Conservation (phyloP, 1,140 invertebrate species). For the Atta colombica region DNA sequence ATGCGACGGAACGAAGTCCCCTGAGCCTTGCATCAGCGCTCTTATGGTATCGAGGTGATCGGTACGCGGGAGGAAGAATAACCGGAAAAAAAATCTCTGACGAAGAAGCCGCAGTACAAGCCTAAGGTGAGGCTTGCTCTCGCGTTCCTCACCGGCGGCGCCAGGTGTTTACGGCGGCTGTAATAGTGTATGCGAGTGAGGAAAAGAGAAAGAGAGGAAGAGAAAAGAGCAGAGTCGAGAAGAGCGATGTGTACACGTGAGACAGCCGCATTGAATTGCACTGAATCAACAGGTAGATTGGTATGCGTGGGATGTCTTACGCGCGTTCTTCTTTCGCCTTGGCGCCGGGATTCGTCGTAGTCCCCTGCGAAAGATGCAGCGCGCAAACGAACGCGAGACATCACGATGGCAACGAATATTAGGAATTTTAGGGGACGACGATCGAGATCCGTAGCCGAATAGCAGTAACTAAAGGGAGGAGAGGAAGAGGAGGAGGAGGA, state of each 20-base stretch:
- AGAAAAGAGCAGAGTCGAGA: neutral
- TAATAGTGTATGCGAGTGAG: neutral
- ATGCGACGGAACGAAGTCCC: neutral
- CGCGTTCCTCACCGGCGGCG: constrained; percentile 61
- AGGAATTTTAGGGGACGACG: constrained; percentile 15
- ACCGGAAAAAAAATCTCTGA: constrained; percentile 52
- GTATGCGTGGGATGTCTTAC: constrained; percentile 55
- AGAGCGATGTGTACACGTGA: constrained; percentile 19
- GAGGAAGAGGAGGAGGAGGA: neutral
- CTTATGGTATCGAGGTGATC: constrained; percentile 39
- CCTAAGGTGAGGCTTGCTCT: constrained; percentile 51
- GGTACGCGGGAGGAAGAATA: constrained; percentile 49
- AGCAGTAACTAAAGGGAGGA: neutral
- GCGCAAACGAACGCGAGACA: neutral
- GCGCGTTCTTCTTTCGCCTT: neutral
- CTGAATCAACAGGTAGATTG: constrained; percentile 61
- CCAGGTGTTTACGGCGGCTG: constrained; percentile 25
- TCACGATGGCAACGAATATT: neutral
- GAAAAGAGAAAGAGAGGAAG: neutral
- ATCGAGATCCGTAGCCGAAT: neutral
- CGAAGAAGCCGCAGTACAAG: neutral
- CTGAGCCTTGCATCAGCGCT: constrained; percentile 11
- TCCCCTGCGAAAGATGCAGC: constrained; percentile 30
- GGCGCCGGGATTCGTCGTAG: constrained; percentile 23
- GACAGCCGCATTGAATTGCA: constrained; percentile 51